Evolutionary conservation across 2,113 vertebrate genomes (phyloP), one percentile per base, ranked within the genome.

Genomic region (Mustela nigripes): DNA sequence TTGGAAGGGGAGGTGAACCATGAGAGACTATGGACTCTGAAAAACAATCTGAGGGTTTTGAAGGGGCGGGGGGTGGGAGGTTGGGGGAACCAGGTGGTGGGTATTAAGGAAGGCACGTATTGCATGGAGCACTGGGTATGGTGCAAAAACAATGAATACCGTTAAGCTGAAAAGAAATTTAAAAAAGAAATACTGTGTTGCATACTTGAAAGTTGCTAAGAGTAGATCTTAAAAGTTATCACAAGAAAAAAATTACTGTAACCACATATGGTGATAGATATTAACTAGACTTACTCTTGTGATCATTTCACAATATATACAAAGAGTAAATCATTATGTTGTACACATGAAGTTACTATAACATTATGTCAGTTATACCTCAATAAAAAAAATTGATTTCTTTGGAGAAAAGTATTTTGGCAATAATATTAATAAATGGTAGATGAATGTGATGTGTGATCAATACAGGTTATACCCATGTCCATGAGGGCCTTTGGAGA

Each of bases 381-480:
- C 53, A 69, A 48, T 24, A 28, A 45, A 81, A 65, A 65, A 89
- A 89, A 85, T 19, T 91, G 11, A 88, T 22, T 74, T 79, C 31
- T 93, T 85, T 3, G 21, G 15, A 89, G 58, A 62, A 80, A 89
- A 95, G n/a, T 22, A 86, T 85, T 79, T 42, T 88, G 26, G 26
- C 50, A 81, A 88, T 69, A 96, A 56, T 67, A 76, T 58, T 91
- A 92, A 48, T 90, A 95, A 92, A 67, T 48, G 2, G 39, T 62
- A 81, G 33, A 26, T 26, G 73, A 96, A 83, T 33, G 33, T 78
- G 82, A 74, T 73, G 4, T 63, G 12, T 83, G 24, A 94, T 85
- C 15, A 79, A n/a, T 26, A 83, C 18, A 2, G 42, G 33, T 63
- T 73, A 89, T 58, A 96, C 19, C 45, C 67, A 81, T 7, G 16